phyloP scores from a whole-genome alignment of 2,888 invertebrate species.

The Thera obeliscata region DNA sequence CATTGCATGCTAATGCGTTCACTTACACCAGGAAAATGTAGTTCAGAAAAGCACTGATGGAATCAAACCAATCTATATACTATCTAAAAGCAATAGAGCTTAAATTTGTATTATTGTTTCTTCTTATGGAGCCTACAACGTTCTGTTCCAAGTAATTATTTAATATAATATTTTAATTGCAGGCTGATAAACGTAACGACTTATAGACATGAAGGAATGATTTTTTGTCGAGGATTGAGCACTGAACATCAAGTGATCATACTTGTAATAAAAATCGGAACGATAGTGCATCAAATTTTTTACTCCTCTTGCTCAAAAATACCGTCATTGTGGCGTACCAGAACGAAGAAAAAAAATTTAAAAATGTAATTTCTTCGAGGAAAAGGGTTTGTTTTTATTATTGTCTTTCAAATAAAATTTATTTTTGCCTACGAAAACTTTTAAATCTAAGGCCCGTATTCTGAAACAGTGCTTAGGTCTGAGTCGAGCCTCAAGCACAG shows the following conservation, averaged over 20 bases:
- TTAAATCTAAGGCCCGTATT: no score
- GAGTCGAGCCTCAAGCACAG: no score
- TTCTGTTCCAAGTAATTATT: constrained; percentile 13
- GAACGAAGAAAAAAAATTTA: no score
- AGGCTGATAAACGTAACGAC: constrained; percentile 19
- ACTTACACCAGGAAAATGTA: constrained; percentile 47
- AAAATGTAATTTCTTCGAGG: no score
- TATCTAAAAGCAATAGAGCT: constrained; percentile 20
- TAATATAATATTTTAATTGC: constrained; percentile 9
- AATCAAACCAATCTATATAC: constrained; percentile 19
- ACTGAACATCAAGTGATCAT: not conserved
- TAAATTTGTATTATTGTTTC: constrained; percentile 6
- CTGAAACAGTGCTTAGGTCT: no score
- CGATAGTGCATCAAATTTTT: no score
- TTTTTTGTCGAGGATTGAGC: not conserved
- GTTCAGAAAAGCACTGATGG: constrained; percentile 15
- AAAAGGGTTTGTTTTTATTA: no score
- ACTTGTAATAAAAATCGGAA: not conserved
- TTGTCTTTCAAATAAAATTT: no score
- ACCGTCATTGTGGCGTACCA: no score
- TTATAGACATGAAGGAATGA: constrained; percentile 2
- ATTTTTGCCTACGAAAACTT: no score
- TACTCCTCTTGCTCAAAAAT: no score
- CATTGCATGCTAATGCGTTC: constrained; percentile 64
- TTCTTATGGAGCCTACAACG: not conserved